Percentiles rank a stretch among this genome's conserved stretches.
Conservation (phyloP, 2,797 vertebrate genomes). For the Selene dorsalis region DNA sequence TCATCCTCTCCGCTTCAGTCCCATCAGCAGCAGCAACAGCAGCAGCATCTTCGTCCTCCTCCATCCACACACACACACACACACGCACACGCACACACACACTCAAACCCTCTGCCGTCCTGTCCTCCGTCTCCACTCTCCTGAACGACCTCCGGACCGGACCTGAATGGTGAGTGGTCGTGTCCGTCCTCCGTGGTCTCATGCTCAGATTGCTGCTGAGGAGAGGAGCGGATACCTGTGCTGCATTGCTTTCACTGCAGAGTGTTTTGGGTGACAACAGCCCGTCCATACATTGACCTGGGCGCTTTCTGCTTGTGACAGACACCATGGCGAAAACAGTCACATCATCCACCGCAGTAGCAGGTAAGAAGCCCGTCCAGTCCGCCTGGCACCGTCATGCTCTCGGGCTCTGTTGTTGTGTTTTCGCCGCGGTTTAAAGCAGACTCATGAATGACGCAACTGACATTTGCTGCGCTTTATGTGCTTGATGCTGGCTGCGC, state of each 20-base stretch:
- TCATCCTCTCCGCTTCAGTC: conserved; percentile 38
- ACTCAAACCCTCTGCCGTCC: background rate
- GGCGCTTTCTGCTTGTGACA: conserved; percentile 24
- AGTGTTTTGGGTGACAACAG: conserved; percentile 34
- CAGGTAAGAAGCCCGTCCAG: conserved; percentile 70
- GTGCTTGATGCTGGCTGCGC: conserved; percentile 38
- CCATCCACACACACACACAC: background rate
- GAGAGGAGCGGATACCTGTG: conserved; percentile 42
- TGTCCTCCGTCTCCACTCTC: conserved; percentile 22
- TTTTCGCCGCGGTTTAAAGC: conserved; percentile 47
- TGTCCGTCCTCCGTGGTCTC: conserved; percentile 25
- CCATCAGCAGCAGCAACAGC: no score
- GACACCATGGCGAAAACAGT: conserved; percentile 78
- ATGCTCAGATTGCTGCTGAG: conserved; percentile 24
- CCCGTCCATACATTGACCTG: conserved; percentile 15
- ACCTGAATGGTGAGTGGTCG: conserved; percentile 28
- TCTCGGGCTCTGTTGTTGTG: conserved; percentile 1
- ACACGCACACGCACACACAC: no score
- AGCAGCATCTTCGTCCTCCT: conserved; percentile 30
- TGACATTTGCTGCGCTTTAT: conserved; percentile 53
- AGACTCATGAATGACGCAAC: conserved; percentile 70
- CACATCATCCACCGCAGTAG: conserved; percentile 51
- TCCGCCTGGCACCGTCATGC: background rate
- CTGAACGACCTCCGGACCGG: conserved; percentile 46
- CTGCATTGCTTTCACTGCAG: conserved; percentile 58